Percentiles rank a stretch among this genome's conserved stretches.
Evolutionary conservation across 2,888 invertebrate species (phyloP).

Genomic region (Sesia bembeciformis): DNA sequence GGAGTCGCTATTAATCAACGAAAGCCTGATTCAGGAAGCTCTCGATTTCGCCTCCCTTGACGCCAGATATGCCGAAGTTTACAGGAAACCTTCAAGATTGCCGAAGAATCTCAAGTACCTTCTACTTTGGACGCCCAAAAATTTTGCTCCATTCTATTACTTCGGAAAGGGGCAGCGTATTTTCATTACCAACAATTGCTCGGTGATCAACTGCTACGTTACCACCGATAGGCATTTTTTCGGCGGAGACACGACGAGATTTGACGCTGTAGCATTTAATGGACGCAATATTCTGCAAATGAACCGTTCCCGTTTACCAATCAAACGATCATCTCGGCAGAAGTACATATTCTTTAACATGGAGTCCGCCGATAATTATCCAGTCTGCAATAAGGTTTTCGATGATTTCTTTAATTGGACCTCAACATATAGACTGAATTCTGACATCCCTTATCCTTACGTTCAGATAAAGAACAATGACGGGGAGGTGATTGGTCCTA

Average conservation of each 20-base stretch:
- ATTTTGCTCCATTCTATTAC: constrained; percentile 38
- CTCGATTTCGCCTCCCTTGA: constrained; percentile 40
- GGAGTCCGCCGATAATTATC: constrained; percentile 55
- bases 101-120: constrained; percentile 41
- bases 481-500: constrained; percentile 45
- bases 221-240: constrained; percentile 34
- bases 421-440: constrained; percentile 51
- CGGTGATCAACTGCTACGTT: constrained; percentile 45
- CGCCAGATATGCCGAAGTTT: constrained; percentile 40
- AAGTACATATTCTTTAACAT: constrained; percentile 53
- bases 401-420: constrained; percentile 65
- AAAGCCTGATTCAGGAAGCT: constrained; percentile 34
- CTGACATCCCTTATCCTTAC: constrained; percentile 51
- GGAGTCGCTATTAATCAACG: constrained; percentile 13
- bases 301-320: constrained; percentile 23
- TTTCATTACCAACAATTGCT: constrained; percentile 49
- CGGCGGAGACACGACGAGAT: constrained; percentile 31
- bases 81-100: constrained; percentile 32
- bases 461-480: constrained; percentile 32
- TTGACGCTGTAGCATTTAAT: constrained; percentile 52
- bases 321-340: constrained; percentile 32
- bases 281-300: constrained; percentile 31
- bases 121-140: constrained; percentile 40
- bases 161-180: constrained; percentile 37
- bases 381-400: constrained; percentile 33